Percentiles rank a stretch among this genome's conserved stretches.
phyloP scores from a whole-genome alignment of 2,113 vertebrate genomes.

The Callorhinus ursinus region DNA sequence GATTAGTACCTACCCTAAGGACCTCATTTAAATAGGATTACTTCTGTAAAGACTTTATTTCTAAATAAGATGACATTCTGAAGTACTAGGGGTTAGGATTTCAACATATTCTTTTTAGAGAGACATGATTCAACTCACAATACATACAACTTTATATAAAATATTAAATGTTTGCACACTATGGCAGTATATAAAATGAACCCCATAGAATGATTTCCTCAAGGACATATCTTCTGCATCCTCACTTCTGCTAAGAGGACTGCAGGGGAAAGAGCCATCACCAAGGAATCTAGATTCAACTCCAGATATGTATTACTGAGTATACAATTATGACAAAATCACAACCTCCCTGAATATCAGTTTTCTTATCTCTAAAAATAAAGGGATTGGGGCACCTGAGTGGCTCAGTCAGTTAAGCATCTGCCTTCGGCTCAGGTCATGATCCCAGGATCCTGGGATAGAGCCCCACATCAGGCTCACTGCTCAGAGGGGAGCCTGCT shows the following conservation, averaged over 20 bases:
- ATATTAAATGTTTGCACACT: neutral
- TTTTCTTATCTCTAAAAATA: neutral
- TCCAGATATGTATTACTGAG: neutral
- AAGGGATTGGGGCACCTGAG: neutral
- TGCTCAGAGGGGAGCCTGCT: too few species aligned
- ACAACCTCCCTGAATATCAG: neutral
- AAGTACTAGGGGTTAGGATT: neutral
- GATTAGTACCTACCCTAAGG: neutral
- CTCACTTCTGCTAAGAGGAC: neutral
- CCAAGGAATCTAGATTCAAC: neutral
- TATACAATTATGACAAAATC: neutral
- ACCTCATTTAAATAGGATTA: neutral
- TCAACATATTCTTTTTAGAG: neutral
- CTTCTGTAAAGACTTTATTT: neutral
- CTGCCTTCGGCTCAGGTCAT: neutral
- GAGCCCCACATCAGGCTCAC: too few species aligned
- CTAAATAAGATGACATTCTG: neutral
- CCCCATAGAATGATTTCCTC: neutral
- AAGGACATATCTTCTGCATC: neutral
- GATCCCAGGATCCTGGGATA: neutral
- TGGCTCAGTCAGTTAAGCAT: neutral
- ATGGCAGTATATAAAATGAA: neutral
- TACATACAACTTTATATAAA: neutral
- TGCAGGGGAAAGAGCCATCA: neutral
- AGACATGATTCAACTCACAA: neutral